Conservation (phyloP, 1,140 invertebrate genomes). For the Leptinotarsa texana region DNA sequence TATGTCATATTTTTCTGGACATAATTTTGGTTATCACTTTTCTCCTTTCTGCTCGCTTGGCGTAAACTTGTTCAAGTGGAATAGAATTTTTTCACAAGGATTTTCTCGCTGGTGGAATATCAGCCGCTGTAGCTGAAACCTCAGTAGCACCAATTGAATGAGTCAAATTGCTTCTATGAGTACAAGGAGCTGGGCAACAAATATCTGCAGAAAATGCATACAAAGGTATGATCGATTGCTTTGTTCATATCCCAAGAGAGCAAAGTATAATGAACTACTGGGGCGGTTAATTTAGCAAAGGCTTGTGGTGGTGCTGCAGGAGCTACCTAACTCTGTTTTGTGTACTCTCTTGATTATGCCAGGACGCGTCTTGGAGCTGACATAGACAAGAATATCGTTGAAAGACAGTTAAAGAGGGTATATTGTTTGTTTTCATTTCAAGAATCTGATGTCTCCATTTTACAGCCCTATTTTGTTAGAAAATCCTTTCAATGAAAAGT, state of each 20-base stretch:
- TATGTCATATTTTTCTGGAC: no score
- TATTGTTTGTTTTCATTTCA: no score
- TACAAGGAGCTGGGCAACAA: conserved; percentile 84
- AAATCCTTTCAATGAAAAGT: no score
- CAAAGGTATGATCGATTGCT: conserved; percentile 88
- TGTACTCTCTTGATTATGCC: conserved; percentile 93
- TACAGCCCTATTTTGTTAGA: no score
- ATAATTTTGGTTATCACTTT: no score
- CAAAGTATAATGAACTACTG: conserved; percentile 85
- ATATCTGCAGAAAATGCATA: conserved; percentile 78
- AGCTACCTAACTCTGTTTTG: conserved; percentile 90
- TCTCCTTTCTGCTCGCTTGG: conserved; percentile 5
- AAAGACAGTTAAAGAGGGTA: conserved; percentile 81
- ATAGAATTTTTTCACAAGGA: conserved; percentile 76
- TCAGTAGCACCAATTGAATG: conserved; percentile 87
- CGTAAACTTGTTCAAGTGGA: conserved; percentile 14
- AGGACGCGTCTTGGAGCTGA: conserved; percentile 86
- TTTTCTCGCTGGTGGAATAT: conserved; percentile 83
- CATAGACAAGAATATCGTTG: conserved; percentile 73
- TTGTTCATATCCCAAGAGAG: conserved; percentile 83
- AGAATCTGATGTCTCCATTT: no score
- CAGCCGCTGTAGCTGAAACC: conserved; percentile 86
- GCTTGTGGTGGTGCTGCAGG: no score
- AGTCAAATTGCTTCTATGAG: conserved; percentile 87
- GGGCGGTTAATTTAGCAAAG: no score